These are phyloP conservation scores for Eulemur mongoz DNA, from an alignment of 2,797 vertebrate genomes.

Conservation along the genomic window DNA sequence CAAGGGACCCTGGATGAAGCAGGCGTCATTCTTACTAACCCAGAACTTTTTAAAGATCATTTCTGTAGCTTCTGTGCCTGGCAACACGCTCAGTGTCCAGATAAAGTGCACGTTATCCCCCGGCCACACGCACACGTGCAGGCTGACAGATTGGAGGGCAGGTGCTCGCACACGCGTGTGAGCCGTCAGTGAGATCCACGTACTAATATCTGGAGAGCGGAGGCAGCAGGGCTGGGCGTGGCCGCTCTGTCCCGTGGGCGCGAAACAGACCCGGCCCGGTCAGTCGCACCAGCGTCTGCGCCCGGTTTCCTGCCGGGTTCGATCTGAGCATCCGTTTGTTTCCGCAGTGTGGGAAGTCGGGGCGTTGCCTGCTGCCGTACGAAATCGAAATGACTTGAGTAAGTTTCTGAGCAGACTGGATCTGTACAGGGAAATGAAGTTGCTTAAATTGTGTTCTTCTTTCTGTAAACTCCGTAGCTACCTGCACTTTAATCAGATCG, in stretches of 20 bases:
- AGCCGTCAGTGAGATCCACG: fast-evolving
- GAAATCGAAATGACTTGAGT: background rate
- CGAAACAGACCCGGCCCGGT: fast-evolving
- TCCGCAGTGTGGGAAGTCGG: background rate
- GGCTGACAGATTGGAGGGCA: background rate
- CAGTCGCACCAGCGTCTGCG: fast-evolving
- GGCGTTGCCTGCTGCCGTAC: fast-evolving
- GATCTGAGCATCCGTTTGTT: background rate
- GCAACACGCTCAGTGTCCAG: fast-evolving
- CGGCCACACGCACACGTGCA: fast-evolving
- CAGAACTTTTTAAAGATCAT: no score
- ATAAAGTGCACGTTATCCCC: fast-evolving
- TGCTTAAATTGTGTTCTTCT: constrained; percentile 37
- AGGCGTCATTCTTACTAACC: background rate
- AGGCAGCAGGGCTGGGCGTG: background rate
- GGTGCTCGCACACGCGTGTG: fast-evolving
- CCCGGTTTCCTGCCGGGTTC: fast-evolving
- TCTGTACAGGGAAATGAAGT: background rate
- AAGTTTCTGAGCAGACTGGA: background rate
- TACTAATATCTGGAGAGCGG: background rate
- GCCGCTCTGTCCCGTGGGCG: no score
- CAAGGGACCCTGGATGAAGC: background rate
- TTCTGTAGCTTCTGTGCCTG: background rate
- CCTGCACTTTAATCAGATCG: constrained; percentile 99
- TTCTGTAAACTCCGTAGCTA: constrained; percentile 88